Evolutionary conservation across 2,888 invertebrate species (phyloP).

Genomic region (Volucella zonaria): DNA sequence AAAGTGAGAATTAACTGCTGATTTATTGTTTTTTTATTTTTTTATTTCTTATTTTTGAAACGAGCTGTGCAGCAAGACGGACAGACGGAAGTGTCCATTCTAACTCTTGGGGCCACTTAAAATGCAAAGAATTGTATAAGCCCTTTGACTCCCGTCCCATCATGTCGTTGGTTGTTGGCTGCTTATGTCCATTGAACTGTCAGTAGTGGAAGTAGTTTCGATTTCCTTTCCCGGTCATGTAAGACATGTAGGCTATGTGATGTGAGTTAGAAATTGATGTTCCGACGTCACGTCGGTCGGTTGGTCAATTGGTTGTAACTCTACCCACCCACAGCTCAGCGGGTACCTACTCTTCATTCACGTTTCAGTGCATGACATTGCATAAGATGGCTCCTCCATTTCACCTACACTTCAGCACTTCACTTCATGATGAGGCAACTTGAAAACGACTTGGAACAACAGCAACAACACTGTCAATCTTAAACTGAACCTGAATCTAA

Average conservation of each 20-base stretch:
- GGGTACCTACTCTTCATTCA: conserved; percentile 57
- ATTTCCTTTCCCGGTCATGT: conserved; percentile 59
- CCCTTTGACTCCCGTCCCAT: neutral
- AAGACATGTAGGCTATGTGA: conserved; percentile 51
- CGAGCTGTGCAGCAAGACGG: conserved; percentile 28
- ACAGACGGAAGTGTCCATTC: conserved; percentile 60
- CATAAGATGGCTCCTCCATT: conserved; percentile 51
- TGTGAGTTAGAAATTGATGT: conserved; percentile 64
- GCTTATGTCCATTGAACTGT: neutral
- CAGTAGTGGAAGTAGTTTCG: conserved; percentile 59
- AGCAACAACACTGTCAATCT: conserved; percentile 19
- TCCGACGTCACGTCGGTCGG: conserved; percentile 13
- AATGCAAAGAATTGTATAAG: conserved; percentile 52
- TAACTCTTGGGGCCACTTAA: conserved; percentile 42
- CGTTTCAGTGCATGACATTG: conserved; percentile 69
- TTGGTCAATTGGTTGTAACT: neutral
- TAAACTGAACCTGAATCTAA: conserved; percentile 62
- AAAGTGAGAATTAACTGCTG: conserved; percentile 68
- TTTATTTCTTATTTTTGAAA: conserved; percentile 1
- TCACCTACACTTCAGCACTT: conserved; percentile 11
- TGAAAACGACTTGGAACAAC: conserved; percentile 33
- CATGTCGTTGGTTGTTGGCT: neutral
- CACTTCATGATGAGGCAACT: conserved; percentile 29
- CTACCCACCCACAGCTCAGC: conserved; percentile 49
- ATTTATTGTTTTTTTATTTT: conserved; percentile 48